Conservation (phyloP, 2,888 invertebrate species). For the Nyleta sp. region DNA sequence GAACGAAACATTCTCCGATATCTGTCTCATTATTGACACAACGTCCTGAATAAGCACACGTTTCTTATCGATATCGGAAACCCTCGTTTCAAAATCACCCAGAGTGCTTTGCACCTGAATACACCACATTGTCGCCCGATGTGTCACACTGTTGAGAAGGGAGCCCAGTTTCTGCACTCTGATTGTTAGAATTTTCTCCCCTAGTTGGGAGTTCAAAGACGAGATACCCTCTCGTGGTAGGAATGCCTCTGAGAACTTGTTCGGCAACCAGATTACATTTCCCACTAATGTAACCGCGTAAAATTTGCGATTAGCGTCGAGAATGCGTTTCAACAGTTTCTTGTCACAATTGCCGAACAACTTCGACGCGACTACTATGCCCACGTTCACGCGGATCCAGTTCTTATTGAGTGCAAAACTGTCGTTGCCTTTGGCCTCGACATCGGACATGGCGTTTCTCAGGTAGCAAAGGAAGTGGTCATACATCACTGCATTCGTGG, state of each 20-base stretch:
- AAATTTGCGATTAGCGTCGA: constrained; percentile 91
- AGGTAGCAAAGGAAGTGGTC: constrained; percentile 88
- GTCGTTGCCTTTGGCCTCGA: constrained; percentile 86
- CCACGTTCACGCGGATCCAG: constrained; percentile 87
- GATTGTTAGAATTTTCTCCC: constrained; percentile 74
- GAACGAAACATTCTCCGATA: constrained; percentile 84
- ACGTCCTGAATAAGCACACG: constrained; percentile 84
- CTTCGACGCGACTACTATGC: constrained; percentile 87
- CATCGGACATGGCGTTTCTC: constrained; percentile 85
- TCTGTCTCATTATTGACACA: constrained; percentile 81
- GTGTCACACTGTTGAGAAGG: constrained; percentile 82
- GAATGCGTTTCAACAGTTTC: constrained; percentile 88
- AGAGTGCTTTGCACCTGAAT: constrained; percentile 83
- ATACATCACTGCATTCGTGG: constrained; percentile 83
- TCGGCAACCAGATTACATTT: constrained; percentile 93
- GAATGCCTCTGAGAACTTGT: constrained; percentile 89
- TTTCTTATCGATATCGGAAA: constrained; percentile 77
- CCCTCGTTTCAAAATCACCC: constrained; percentile 78
- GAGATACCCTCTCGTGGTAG: constrained; percentile 82
- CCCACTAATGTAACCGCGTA: constrained; percentile 91
- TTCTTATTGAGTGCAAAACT: constrained; percentile 83
- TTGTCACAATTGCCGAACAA: constrained; percentile 91
- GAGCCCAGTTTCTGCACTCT: constrained; percentile 72
- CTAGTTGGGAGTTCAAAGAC: constrained; percentile 71
- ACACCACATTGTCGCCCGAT: constrained; percentile 83